phyloP scores from a whole-genome alignment of 2,888 invertebrate genomes.

The Lottia gigantea region DNA sequence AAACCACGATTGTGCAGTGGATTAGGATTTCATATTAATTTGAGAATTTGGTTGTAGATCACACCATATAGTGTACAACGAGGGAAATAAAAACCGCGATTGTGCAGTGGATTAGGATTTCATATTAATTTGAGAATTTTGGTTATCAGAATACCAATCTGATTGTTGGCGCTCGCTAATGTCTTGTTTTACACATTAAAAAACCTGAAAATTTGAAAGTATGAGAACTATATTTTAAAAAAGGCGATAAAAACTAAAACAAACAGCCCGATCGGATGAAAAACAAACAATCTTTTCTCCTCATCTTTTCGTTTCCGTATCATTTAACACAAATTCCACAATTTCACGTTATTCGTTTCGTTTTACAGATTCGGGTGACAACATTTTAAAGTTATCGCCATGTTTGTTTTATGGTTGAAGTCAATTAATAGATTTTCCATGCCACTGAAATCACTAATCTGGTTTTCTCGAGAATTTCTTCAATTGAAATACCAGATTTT shows the following conservation, averaged over 20 bases:
- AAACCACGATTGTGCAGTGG: too few species aligned
- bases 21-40: too few species aligned
- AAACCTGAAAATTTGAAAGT: not conserved
- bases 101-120: too few species aligned
- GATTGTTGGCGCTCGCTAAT: not conserved
- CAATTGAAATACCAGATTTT: not conserved
- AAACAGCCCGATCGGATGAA: not conserved
- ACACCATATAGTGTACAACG: too few species aligned
- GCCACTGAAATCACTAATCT: not conserved
- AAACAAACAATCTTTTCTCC: not conserved
- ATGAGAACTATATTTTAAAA: not conserved
- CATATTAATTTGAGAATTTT: too few species aligned
- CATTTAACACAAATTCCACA: not conserved
- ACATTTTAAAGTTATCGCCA: not conserved
- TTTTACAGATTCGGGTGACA: not conserved
- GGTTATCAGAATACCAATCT: not conserved
- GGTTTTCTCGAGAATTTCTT: not conserved
- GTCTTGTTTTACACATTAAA: conserved; percentile 7
- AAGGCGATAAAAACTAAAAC: not conserved
- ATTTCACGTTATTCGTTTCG: conserved; percentile 5
- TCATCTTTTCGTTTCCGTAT: not conserved
- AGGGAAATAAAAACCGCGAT: too few species aligned
- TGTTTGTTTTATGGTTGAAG: conserved; percentile 4
- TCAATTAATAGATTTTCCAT: not conserved
- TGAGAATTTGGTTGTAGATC: too few species aligned